Base-by-base conservation (phyloP, 2,888 invertebrate species). In the Chrysomela aeneicollis region DNA sequence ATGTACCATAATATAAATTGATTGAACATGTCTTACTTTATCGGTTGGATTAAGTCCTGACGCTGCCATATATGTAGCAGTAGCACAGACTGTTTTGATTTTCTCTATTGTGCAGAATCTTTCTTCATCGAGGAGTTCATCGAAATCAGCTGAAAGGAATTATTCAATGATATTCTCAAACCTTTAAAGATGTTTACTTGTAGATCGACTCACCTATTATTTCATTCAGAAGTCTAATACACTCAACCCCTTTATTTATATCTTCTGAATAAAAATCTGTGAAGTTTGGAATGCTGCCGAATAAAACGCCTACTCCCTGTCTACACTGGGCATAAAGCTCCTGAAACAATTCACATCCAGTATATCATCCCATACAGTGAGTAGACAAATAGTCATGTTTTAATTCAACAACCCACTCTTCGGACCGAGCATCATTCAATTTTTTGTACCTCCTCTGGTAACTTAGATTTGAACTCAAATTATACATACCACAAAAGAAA, bases 251-350 rank as follows among this genome's bases (percentile, higher is more conserved):
- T 81, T 97, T 97, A 85, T 98, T 97, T 50, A 93, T 93, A 79
- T 95, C 95, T 83, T 98, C 98, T 0, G 96, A 95, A 85, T 98
- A 99, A 84, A 98, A 98, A 83, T 98, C 97, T 69, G 95, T 93
- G 83, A 98, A 98, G 85, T 98, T 98, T 2, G 98, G 95, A 74
- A 98, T 97, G 60, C 97, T 96, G 8, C 97, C 98, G 84, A 99
- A 99, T 90, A 98, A 92, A 1, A 98, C 96, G 47, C 97, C 97
- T 6, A 94, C 94, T 81, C 92, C 91, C 71, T 92, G 90, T 61
- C 94, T 90, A 72, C 92, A 90, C 78, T 93, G 92, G 0, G 93
- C 92, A 79, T 92, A 93, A 66, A 93, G 83, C 81, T 93, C 92
- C 92, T 93, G 62, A 30, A 73, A 71, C 22, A 55, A 35, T 6